phyloP scores from a whole-genome alignment of 1,140 invertebrate genomes.

The Neoseiulus cucumeris region DNA sequence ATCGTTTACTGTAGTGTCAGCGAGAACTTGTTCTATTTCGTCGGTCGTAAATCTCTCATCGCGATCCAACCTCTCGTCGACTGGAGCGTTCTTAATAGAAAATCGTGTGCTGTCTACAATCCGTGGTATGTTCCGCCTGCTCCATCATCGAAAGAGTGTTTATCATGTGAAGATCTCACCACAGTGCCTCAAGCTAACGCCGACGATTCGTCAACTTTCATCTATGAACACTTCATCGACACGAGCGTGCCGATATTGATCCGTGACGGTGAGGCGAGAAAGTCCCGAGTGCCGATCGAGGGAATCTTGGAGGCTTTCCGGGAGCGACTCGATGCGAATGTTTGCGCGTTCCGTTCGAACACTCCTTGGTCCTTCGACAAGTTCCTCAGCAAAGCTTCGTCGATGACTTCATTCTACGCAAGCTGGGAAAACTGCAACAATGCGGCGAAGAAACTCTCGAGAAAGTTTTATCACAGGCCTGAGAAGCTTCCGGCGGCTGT shows the following conservation, averaged over 20 bases:
- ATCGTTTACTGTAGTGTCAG: not conserved
- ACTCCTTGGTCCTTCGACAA: not conserved
- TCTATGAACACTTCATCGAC: slow-evolving; percentile 7
- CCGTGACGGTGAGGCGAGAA: not conserved
- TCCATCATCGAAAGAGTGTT: slow-evolving; percentile 1
- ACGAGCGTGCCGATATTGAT: not conserved
- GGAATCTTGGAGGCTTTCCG: not conserved
- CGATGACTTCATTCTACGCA: not conserved
- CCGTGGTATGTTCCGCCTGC: not conserved
- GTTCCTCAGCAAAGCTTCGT: not conserved
- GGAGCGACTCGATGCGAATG: not conserved
- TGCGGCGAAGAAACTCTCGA: not conserved
- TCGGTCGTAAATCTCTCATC: not conserved
- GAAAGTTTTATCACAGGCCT: not conserved
- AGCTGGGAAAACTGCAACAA: slow-evolving; percentile 4
- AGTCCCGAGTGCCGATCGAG: not conserved
- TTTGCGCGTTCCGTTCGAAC: not conserved
- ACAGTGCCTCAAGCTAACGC: not conserved
- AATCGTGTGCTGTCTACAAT: not conserved
- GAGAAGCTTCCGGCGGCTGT: not conserved
- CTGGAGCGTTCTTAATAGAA: slow-evolving; percentile 3
- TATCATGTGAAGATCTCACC: not conserved
- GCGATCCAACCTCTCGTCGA: not conserved
- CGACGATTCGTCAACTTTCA: not conserved
- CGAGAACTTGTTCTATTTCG: not conserved